Conservation (phyloP, 2,113 vertebrate genomes). For the Polypterus senegalus region DNA sequence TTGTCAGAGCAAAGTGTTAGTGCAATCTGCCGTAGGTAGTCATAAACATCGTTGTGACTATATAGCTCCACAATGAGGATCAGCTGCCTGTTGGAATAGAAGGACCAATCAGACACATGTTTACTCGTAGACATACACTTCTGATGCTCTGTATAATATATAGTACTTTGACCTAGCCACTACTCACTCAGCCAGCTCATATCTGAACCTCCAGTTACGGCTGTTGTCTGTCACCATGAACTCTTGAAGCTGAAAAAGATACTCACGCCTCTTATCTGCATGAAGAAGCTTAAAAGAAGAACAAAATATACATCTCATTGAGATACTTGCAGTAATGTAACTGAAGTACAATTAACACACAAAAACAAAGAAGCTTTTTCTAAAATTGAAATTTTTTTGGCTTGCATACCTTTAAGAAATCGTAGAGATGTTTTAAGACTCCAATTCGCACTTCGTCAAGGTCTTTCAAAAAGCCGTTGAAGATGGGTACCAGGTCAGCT, state of each 20-base stretch:
- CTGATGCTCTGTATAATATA: too few relatives aligned
- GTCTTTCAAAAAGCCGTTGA: conserved; percentile 58
- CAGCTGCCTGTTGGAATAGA: conserved; percentile 42
- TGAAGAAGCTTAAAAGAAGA: conserved; percentile 43
- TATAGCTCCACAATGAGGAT: conserved; percentile 53
- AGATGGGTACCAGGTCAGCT: conserved; percentile 53
- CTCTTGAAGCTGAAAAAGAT: conserved; percentile 56
- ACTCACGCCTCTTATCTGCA: conserved; percentile 55
- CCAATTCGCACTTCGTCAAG: conserved; percentile 56
- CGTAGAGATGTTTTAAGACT: conserved; percentile 56
- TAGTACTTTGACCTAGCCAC: neutral
- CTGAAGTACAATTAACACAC: neutral
- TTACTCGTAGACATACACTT: too few relatives aligned
- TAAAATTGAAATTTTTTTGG: neutral
- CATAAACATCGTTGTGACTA: conserved; percentile 42
- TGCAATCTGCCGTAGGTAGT: conserved; percentile 45
- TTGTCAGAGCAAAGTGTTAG: conserved; percentile 51
- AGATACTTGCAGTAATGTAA: neutral
- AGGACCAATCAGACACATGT: neutral
- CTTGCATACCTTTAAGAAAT: conserved; percentile 53
- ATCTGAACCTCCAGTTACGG: conserved; percentile 57
- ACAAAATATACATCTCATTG: neutral
- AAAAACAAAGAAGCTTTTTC: neutral
- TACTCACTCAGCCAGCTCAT: conserved; percentile 54
- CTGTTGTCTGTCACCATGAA: conserved; percentile 53